phyloP scores from a whole-genome alignment of 2,888 invertebrate species.

The Harpagoxenus sublaevis region DNA sequence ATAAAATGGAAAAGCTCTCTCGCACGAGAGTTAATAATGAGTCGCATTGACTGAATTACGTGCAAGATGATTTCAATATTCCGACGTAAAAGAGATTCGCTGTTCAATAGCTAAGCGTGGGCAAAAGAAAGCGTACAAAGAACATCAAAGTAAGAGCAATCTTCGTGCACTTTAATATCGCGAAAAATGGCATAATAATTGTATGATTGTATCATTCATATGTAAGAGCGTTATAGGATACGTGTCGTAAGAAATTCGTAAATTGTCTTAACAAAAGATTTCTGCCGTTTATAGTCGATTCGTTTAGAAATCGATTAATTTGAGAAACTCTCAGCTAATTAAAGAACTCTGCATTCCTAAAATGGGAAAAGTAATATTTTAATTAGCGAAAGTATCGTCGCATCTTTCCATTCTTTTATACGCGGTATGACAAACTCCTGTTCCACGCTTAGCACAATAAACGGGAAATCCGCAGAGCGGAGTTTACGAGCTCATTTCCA shows the following conservation, averaged over 20 bases:
- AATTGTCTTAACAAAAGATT: neutral
- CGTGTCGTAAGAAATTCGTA: neutral
- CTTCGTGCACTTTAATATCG: neutral
- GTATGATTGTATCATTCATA: neutral
- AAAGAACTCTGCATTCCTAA: neutral
- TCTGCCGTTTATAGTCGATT: neutral
- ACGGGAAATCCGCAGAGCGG: neutral
- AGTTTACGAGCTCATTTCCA: conserved; percentile 15
- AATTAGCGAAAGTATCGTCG: conserved; percentile 1
- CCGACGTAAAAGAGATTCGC: conserved; percentile 30
- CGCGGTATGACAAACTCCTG: neutral
- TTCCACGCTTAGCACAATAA: neutral
- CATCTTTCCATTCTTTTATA: neutral
- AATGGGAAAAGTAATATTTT: neutral
- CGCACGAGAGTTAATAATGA: conserved; percentile 21
- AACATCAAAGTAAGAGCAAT: neutral
- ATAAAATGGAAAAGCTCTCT: conserved; percentile 35
- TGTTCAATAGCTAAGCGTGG: neutral
- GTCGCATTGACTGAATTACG: conserved; percentile 31
- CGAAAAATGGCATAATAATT: neutral
- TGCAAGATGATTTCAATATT: conserved; percentile 41
- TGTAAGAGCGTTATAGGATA: neutral
- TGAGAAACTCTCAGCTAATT: neutral
- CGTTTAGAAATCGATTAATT: conserved; percentile 26
- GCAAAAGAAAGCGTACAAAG: neutral